phyloP scores from a whole-genome alignment of 2,113 vertebrate species.

The Felis chaus region DNA sequence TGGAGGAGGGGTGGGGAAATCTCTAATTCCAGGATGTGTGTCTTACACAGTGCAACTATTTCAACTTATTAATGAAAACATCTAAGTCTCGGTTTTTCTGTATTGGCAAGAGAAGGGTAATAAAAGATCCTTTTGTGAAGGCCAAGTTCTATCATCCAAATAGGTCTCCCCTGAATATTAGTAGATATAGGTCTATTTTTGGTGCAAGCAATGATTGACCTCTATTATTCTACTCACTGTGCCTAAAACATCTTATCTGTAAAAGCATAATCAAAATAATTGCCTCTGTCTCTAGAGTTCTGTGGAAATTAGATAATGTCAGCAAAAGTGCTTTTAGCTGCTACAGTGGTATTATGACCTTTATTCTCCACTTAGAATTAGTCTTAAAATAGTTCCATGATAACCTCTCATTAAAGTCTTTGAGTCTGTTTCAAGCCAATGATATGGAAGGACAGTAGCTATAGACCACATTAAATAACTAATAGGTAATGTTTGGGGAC shows the following conservation, averaged over 20 bases:
- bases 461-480: constrained; percentile 41
- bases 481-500: constrained; percentile 7
- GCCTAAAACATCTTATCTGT: constrained; percentile 59
- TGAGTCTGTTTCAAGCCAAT: constrained; percentile 53
- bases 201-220: constrained; percentile 14
- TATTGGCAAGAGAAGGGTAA: neutral
- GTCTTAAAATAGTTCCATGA: constrained; percentile 68
- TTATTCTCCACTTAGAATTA: constrained; percentile 61
- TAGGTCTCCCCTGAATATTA: constrained; percentile 13
- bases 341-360: constrained; percentile 41
- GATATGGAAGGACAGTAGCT: constrained; percentile 41
- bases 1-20: rapidly evolving
- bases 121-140: constrained; percentile 43
- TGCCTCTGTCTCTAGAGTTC: constrained; percentile 51
- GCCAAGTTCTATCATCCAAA: neutral
- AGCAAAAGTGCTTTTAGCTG: constrained; percentile 69
- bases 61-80: neutral
- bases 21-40: neutral
- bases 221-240: constrained; percentile 39
- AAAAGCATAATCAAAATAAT: constrained; percentile 71
- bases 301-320: constrained; percentile 72
- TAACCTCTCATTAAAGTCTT: constrained; percentile 64
- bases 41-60: neutral
- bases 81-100: neutral
- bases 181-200: constrained; percentile 38